Evolutionary conservation across 2,888 invertebrate species (phyloP), one percentile per base, ranked within the genome.

Genomic region (Nysson spinosus): DNA sequence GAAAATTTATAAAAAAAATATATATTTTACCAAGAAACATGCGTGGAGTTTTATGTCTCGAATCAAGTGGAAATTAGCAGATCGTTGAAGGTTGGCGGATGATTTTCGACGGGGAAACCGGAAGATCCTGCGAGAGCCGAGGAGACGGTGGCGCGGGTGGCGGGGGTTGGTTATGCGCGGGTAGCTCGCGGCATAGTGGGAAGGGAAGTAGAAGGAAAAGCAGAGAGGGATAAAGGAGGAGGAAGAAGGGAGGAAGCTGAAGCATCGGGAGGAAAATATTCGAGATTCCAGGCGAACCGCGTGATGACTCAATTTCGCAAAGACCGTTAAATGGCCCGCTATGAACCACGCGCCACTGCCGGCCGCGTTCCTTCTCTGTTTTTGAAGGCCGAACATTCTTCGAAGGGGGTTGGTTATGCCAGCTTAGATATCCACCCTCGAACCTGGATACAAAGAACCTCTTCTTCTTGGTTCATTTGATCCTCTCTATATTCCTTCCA

Each of bases 261-360:
- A 72, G 66, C 89, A 89, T 89, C 89, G 90, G 88, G 89, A 89
- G 90, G 89, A 86, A 86, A 87, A 87, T 86, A 86, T 85, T 83
- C 85, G 83, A 83, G 85, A 86, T 87, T 87, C 86, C 86, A 80
- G 82, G 85, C 80, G 82, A 85, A 86, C 86, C 86, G 81, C 86
- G 85, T 83, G 85, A 87, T 86, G 86, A 86, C 86, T 87, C 86
- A 87, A 87, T 87, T 87, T 84, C 82, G 83, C 82, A 77, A 84
- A 83, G 85, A 85, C 82, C 85, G 85, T 85, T 87, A 86, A 87
- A 85, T 84, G 84, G 85, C 84, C 79, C 79, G 79, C 79, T 81
- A 83, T 82, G 84, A 85, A 85, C 81, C 80, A 76, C 72, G 67
- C 75, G 71, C 66, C 69, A 58, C 60, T 63, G 67, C 73, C 67